Conservation (phyloP, 2,113 vertebrate species). For the Scartelaos histophorus region DNA sequence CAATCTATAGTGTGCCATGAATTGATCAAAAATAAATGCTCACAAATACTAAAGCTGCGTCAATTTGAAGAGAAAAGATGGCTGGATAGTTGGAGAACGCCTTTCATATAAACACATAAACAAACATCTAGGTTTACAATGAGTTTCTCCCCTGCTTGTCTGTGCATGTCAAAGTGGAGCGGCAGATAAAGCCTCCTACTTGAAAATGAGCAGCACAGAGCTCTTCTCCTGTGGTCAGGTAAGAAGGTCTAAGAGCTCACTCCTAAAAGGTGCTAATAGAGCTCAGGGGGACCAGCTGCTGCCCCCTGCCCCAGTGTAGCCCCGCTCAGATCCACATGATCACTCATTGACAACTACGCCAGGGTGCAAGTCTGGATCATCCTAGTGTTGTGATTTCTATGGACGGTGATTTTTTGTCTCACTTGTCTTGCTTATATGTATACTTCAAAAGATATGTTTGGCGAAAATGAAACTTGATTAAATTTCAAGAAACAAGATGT, state of each 20-base stretch:
- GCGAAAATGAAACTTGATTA: neutral
- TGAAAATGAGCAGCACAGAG: conserved; percentile 42
- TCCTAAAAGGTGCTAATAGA: conserved; percentile 72
- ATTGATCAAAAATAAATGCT: conserved; percentile 16
- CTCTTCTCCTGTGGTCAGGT: conserved; percentile 42
- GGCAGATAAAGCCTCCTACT: conserved; percentile 43
- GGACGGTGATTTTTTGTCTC: neutral
- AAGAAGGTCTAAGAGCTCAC: conserved; percentile 33
- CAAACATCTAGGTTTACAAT: conserved; percentile 18
- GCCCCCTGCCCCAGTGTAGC: conserved; percentile 50
- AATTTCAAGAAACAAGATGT: neutral
- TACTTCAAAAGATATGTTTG: neutral
- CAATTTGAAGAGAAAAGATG: conserved; percentile 7
- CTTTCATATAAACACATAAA: conserved; percentile 27
- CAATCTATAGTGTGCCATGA: neutral
- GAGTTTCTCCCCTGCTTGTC: conserved; percentile 25
- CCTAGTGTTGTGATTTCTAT: neutral
- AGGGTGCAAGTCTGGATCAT: neutral
- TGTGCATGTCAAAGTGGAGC: conserved; percentile 42
- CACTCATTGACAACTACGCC: conserved; percentile 10
- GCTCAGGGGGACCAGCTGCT: conserved; percentile 67
- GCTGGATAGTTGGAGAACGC: conserved; percentile 32
- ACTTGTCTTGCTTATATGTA: neutral
- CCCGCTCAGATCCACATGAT: conserved; percentile 6
- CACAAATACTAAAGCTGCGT: conserved; percentile 29